Evolutionary conservation across 1,140 invertebrate genomes (phyloP), one percentile per base, ranked within the genome.

Genomic region (Condylostylus longicornis): DNA sequence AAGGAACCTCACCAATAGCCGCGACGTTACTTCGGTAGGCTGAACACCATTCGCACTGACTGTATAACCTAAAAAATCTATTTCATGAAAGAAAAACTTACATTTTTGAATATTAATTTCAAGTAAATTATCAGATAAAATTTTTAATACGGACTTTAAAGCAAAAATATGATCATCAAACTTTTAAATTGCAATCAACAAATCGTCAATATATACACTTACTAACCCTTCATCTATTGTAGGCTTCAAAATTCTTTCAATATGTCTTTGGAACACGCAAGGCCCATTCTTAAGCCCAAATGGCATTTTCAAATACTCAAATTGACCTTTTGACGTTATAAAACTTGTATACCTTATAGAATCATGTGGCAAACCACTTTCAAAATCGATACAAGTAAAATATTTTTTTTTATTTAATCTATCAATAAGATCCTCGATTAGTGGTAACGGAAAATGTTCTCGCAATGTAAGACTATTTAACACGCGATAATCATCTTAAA

Each of bases 121-220:
- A 9, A 48, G 27, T 28, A 33, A 29, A 36, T 38, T 40, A 1
- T 33, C 23, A 3, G 31, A 33, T 3, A 38, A 15, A 13, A 21
- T 9, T 30, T 28, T 34, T n/a, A 47, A 41, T 12, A 45, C 35
- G 5, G 21, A 10, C 5, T 20, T 15, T 10, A 45, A 18, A n/a
- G 43, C n/a, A 18, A 33, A 30, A 8, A 46, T 9, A 33, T 46
- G 42, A 12, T 39, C 18, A 13, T 44, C 30, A n/a, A 45, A 32
- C 9, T 31, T 41, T 15, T 19, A 10, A 5, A 32, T 39, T 5
- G 36, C 36, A 13, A 47, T 37, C 9, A 47, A 33, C 28, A 47
- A 39, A 22, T 47, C 43, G 22, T 47, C 46, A 23, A 47, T 45
- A 18, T 44, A 47, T 29, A 42, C 38, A 2, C 35, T 12, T 14